These are phyloP conservation scores for Drosophila sordidula DNA, from an alignment of 2,888 invertebrate species.

Conservation along the genomic window DNA sequence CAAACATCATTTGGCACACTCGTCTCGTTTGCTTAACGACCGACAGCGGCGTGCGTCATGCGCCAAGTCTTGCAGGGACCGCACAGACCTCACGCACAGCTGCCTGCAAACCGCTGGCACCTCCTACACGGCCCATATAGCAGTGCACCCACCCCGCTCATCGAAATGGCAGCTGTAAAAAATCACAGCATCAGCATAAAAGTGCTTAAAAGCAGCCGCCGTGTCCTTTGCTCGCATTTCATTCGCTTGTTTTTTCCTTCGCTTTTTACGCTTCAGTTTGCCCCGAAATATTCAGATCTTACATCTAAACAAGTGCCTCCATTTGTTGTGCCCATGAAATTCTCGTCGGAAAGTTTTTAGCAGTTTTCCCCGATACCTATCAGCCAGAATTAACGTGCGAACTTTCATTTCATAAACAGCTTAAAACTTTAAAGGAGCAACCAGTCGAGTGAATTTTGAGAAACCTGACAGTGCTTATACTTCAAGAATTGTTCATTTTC, in stretches of 20 bases:
- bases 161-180: conserved; percentile 80
- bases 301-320: conserved; percentile 23
- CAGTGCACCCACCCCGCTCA: conserved; percentile 6
- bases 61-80: conserved; percentile 49
- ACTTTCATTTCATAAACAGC: conserved; percentile 1
- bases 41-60: conserved; percentile 60
- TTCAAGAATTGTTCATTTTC: conserved; percentile 1
- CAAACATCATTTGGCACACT: conserved; percentile 76
- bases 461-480: background rate
- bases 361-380: conserved; percentile 49
- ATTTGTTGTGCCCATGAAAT: conserved; percentile 11
- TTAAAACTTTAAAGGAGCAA: conserved; percentile 2
- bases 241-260: conserved; percentile 31
- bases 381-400: conserved; percentile 30
- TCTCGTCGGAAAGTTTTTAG: conserved; percentile 30
- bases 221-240: conserved; percentile 48
- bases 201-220: conserved; percentile 76
- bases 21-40: conserved; percentile 69
- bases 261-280: conserved; percentile 59
- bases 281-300: conserved; percentile 42
- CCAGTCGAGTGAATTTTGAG: background rate
- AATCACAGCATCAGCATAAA: conserved; percentile 81
- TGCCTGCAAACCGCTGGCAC: conserved; percentile 33
- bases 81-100: conserved; percentile 61
- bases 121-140: background rate